Evolutionary conservation across 2,113 vertebrate species (phyloP).

Genomic region (Oreochromis spilurus): DNA sequence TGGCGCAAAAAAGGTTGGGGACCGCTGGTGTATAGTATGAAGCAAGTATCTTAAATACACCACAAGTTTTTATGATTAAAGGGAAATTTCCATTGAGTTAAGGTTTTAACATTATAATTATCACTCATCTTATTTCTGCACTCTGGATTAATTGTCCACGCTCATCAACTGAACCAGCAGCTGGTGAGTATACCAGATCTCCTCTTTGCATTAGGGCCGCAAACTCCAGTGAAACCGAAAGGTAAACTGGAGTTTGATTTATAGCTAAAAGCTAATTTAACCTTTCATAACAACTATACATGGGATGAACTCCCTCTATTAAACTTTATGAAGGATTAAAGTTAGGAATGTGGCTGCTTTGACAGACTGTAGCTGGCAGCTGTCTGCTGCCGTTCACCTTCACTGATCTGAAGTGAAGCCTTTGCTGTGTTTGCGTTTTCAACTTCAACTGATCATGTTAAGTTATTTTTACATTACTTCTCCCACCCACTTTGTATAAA

Average conservation of each 20-base stretch:
- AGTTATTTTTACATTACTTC: neutral
- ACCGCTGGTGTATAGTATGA: neutral
- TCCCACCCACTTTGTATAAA: too few relatives aligned
- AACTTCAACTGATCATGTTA: neutral
- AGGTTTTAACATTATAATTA: neutral
- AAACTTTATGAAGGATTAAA: neutral
- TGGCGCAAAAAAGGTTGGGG: too few relatives aligned
- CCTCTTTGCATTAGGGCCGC: neutral
- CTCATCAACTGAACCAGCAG: neutral
- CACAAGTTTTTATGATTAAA: neutral
- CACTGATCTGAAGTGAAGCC: neutral
- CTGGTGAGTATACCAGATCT: rapidly evolving
- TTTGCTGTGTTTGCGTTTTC: too few relatives aligned
- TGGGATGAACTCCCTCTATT: neutral
- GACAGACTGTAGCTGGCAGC: neutral
- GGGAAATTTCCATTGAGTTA: neutral
- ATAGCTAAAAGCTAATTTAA: neutral
- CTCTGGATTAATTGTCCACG: rapidly evolving
- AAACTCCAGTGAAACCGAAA: rapidly evolving
- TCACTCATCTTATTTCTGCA: neutral
- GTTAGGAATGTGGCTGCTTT: neutral
- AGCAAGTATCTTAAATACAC: neutral
- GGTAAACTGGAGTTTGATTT: neutral
- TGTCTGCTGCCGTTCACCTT: neutral
- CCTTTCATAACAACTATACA: neutral